These are phyloP conservation scores for Sebastes cheni DNA, from an alignment of 2,797 vertebrate genomes.

Conservation along the genomic window DNA sequence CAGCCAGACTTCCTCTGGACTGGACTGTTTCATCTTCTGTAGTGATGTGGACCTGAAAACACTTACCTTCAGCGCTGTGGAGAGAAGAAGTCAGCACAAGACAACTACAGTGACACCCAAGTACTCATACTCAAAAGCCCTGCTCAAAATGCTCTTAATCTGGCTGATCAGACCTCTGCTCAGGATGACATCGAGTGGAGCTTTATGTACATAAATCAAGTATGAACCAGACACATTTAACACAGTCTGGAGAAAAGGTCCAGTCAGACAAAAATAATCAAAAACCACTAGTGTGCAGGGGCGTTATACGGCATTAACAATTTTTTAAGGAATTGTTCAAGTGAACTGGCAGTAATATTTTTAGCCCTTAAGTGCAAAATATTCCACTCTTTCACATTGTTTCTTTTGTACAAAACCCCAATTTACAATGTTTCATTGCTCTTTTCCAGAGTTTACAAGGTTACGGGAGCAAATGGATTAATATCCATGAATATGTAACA, in stretches of 20 bases:
- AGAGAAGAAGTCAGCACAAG: conserved; percentile 36
- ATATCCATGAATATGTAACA: conserved; percentile 7
- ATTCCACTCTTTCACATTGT: neutral
- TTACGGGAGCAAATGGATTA: neutral
- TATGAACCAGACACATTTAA: neutral
- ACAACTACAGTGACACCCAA: neutral
- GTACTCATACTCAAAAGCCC: neutral
- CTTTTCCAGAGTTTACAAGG: conserved; percentile 16
- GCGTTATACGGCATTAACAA: neutral
- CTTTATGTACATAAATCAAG: neutral
- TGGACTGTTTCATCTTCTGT: neutral
- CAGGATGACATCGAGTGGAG: neutral
- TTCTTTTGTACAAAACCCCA: neutral
- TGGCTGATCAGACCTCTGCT: neutral
- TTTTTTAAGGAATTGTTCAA: neutral
- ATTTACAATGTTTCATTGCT: conserved; percentile 9
- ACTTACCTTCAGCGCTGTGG: conserved; percentile 74
- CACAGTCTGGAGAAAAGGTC: neutral
- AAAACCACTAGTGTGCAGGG: neutral
- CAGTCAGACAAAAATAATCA: neutral
- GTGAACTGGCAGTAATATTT: neutral
- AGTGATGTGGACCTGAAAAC: conserved; percentile 41
- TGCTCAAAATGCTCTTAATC: neutral
- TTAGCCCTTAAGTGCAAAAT: neutral
- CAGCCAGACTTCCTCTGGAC: neutral